phyloP scores from a whole-genome alignment of 2,113 vertebrate species.

The Lophotis ruficrista region DNA sequence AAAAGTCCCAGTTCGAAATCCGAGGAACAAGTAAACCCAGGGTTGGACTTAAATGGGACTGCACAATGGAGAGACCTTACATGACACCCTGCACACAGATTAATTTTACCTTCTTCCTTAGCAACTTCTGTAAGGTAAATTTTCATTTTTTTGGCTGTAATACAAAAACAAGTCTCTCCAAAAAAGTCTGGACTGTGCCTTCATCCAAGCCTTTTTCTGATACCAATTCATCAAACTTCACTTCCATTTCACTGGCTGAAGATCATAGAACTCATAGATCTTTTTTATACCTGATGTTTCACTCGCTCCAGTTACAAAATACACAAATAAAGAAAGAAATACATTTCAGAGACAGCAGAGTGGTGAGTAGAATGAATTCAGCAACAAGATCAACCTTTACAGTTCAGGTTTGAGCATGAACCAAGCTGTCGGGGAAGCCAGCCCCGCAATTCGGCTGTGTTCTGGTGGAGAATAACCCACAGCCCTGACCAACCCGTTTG shows the following conservation, averaged over 20 bases:
- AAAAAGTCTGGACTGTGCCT: background rate
- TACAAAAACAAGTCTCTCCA: background rate
- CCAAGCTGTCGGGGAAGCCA: background rate
- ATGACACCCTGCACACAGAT: background rate
- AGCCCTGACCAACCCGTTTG: background rate
- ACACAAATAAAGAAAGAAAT: background rate
- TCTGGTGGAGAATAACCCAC: background rate
- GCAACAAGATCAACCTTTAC: background rate
- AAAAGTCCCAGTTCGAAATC: background rate
- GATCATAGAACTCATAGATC: background rate
- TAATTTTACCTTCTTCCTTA: background rate
- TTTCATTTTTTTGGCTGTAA: background rate
- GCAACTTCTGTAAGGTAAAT: background rate
- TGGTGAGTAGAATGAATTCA: background rate
- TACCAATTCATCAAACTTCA: background rate
- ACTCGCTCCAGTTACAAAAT: background rate
- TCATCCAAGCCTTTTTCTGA: background rate
- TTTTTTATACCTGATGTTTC: background rate
- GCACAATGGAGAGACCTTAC: background rate
- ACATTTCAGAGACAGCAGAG: background rate
- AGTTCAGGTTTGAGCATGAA: background rate
- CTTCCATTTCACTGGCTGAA: background rate
- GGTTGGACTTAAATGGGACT: background rate
- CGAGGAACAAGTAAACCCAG: background rate
- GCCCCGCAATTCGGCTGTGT: background rate